Conservation (phyloP, 2,113 vertebrate species). For the Elephantulus edwardii region DNA sequence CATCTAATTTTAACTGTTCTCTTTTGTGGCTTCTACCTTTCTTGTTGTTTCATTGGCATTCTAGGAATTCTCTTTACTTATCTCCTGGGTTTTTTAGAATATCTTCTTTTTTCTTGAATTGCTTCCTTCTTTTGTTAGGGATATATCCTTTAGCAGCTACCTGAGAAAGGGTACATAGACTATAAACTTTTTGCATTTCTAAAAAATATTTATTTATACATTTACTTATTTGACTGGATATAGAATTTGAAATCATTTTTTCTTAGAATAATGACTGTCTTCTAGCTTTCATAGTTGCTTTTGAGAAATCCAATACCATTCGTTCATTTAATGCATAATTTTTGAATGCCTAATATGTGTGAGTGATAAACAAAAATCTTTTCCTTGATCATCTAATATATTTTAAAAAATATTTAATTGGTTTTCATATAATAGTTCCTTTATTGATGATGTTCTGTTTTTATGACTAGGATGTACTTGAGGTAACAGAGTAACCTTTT, state of each 20-base stretch:
- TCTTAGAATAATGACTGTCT: neutral
- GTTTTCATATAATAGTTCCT: neutral
- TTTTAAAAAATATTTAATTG: too few relatives aligned
- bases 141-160: neutral
- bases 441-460: neutral
- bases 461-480: neutral
- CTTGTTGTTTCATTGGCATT: too few relatives aligned
- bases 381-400: too few relatives aligned
- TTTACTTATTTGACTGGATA: neutral
- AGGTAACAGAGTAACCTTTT: neutral
- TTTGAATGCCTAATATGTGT: neutral
- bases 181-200: neutral
- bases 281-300: neutral
- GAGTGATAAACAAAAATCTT: too few relatives aligned
- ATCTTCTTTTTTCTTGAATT: constrained; percentile 32
- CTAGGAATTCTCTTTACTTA: neutral
- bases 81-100: neutral
- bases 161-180: neutral
- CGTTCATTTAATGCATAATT: neutral
- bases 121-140: neutral
- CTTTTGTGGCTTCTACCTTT: neutral
- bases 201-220: neutral
- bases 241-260: constrained; percentile 12
- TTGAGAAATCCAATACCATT: neutral
- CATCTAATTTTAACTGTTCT: neutral